These are phyloP conservation scores for Pheosia tremula DNA, from an alignment of 2,888 invertebrate genomes.

Conservation along the genomic window DNA sequence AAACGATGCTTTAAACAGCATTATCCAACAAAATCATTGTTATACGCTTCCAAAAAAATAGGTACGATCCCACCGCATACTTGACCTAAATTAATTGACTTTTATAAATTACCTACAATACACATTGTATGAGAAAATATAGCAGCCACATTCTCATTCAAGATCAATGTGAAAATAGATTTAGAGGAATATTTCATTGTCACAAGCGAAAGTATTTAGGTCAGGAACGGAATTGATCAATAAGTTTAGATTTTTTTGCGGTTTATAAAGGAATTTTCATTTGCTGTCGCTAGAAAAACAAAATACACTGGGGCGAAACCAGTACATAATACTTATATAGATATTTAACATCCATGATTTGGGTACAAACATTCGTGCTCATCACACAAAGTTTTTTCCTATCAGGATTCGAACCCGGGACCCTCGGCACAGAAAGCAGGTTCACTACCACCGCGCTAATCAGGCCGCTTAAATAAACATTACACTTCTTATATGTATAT, in stretches of 20 bases:
- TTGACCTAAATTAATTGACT: conserved; percentile 1
- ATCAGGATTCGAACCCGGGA: too few species aligned
- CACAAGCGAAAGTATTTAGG: neutral
- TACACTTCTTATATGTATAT: too few species aligned
- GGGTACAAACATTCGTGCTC: too few species aligned
- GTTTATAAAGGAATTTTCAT: neutral
- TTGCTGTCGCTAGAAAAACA: neutral
- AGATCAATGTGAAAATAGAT: conserved; percentile 2
- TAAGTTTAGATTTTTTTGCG: conserved; percentile 2
- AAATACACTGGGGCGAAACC: too few species aligned
- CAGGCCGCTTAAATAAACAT: too few species aligned
- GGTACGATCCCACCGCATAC: neutral
- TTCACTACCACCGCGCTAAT: too few species aligned
- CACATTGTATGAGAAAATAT: neutral
- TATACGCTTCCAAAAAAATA: neutral
- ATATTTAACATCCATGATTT: too few species aligned
- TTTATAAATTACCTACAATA: neutral
- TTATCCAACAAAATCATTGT: neutral
- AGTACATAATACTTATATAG: too few species aligned
- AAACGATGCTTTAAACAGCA: neutral
- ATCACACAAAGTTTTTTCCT: too few species aligned
- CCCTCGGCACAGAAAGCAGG: too few species aligned
- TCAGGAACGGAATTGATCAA: neutral
- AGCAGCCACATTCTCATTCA: neutral
- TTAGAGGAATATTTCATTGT: neutral